phyloP scores from a whole-genome alignment of 2,113 vertebrate genomes.

The Xyliphius kryptos region DNA sequence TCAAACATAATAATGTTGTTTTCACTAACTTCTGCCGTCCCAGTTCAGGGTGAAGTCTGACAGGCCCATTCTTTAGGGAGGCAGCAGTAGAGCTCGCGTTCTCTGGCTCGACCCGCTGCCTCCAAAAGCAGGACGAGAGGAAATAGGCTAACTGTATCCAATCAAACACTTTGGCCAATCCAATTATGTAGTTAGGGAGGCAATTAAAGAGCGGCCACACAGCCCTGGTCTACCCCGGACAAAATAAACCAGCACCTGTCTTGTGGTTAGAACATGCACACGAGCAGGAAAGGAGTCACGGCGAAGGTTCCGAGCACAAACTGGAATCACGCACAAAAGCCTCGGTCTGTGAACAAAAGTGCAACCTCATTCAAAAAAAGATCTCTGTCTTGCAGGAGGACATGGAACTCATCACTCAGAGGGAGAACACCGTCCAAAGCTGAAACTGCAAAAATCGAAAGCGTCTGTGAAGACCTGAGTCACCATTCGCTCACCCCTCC shows the following conservation, averaged over 20 bases:
- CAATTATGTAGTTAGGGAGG: constrained; percentile 51
- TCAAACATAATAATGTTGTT: constrained; percentile 26
- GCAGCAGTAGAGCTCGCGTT: constrained; percentile 8
- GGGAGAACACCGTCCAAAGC: too few species aligned
- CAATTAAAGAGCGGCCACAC: constrained; percentile 42
- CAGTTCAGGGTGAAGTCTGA: constrained; percentile 17
- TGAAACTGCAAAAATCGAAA: too few species aligned
- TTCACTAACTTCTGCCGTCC: constrained; percentile 25
- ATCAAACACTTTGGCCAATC: constrained; percentile 53
- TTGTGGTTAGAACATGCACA: constrained; percentile 29
- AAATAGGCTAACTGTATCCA: constrained; percentile 59
- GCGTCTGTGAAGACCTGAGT: too few species aligned
- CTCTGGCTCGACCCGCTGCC: constrained; percentile 25
- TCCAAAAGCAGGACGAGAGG: constrained; percentile 33
- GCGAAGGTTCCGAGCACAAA: neutral
- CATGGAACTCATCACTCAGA: neutral
- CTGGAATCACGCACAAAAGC: constrained; percentile 19
- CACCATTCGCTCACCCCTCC: too few species aligned
- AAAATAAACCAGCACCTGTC: constrained; percentile 31
- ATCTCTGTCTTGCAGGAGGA: neutral
- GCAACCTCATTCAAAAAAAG: constrained; percentile 8
- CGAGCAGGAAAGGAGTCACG: neutral
- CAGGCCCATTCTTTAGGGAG: neutral
- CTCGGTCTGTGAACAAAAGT: constrained; percentile 40
- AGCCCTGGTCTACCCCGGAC: constrained; percentile 23